phyloP scores from a whole-genome alignment of 2,113 vertebrate species.

The Morone saxatilis region DNA sequence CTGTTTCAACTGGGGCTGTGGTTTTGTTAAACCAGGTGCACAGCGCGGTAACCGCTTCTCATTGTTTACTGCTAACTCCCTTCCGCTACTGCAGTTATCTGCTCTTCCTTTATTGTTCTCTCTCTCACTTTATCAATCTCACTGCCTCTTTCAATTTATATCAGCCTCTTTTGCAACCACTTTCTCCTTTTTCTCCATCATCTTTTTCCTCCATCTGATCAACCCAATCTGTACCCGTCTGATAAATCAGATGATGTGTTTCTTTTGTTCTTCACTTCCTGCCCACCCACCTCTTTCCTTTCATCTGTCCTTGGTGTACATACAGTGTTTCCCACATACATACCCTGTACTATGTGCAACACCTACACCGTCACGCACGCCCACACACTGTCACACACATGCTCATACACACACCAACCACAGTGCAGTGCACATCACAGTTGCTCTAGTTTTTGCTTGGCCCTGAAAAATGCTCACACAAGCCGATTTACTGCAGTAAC shows the following conservation, averaged over 20 bases:
- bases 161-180: conserved; percentile 56
- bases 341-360: conserved; percentile 68
- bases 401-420: conserved; percentile 38
- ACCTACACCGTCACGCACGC: conserved; percentile 53
- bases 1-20: conserved; percentile 79
- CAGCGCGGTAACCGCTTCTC: conserved; percentile 85
- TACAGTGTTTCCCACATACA: conserved; percentile 76
- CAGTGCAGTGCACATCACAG: conserved; percentile 51
- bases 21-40: conserved; percentile 88
- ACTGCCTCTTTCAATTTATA: conserved; percentile 46
- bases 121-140: conserved; percentile 47
- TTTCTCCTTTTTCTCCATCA: conserved; percentile 27
- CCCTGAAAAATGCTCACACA: conserved; percentile 47
- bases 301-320: conserved; percentile 70
- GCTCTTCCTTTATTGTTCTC: conserved; percentile 72
- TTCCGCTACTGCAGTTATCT: conserved; percentile 77
- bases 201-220: conserved; percentile 38
- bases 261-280: conserved; percentile 77
- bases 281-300: conserved; percentile 72
- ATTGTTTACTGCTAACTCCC: conserved; percentile 89
- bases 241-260: conserved; percentile 73
- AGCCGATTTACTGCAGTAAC: conserved; percentile 61
- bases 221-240: conserved; percentile 42
- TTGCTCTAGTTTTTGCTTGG: conserved; percentile 73
- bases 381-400: conserved; percentile 23